Base-by-base conservation (phyloP, 2,797 vertebrate species). In the Vespertilio murinus region DNA sequence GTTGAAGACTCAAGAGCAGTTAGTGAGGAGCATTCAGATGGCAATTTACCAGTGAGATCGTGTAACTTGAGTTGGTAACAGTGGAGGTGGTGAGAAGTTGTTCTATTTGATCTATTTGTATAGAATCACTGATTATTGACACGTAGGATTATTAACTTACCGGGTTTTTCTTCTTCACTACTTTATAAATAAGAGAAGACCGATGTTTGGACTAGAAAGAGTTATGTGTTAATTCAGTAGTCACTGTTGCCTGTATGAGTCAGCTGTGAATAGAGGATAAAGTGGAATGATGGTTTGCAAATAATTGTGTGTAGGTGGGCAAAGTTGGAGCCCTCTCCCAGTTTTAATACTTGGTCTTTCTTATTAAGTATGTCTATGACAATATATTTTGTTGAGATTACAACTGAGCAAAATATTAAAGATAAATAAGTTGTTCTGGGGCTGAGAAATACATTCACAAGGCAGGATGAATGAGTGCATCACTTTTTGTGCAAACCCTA, bases 321-420 rank as follows among this genome's bases (percentile, higher is more conserved):
- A 33, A 65, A n/a, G 22, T 33, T 75, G 40, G 47, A 16, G 14
- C 16, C 3, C 12, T 78, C 75, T 73, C 18, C 30, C 16, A 40
- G 33, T 16, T 94, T 95, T 73, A 84, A 65, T 40, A 83, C 64
- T 74, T 47, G 22, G 0, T 67, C 9, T 73, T 95, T 88, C 40
- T 30, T 79, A n/a, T 81, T 49, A 82, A 83, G 30, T 42, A 42
- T 47, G 6, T 22, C 69, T 64, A 30, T 87, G 42, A 22, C 8
- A 70, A 49, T 79, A n/a, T 33, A 67, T 49, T 91, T 83, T 91
- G 42, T 67, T 73, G 30, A 23, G 74, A 70, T 54, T 80, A 25
- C 92, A 74, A 86, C 20, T 91, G 30, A 83, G 8, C 35, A 91
- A 80, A 82, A 20, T 49, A 93, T 90, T 91, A 74, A 91, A 81